These are phyloP conservation scores for Perizoma flavofasciatum DNA, from an alignment of 2,888 invertebrate genomes.

Conservation along the genomic window DNA sequence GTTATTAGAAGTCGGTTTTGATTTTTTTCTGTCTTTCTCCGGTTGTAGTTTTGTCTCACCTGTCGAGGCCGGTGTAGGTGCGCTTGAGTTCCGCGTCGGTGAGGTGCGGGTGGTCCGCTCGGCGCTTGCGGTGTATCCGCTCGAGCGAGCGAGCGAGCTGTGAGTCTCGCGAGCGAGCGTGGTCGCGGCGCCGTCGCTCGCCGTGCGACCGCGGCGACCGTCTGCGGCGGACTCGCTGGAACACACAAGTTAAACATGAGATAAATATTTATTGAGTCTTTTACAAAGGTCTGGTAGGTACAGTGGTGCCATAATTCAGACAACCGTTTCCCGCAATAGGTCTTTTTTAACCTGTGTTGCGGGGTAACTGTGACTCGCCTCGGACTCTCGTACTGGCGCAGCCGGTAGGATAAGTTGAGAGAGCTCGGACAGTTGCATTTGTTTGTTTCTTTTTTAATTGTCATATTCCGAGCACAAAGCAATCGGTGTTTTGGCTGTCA, in stretches of 20 bases:
- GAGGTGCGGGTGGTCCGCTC: conserved; percentile 65
- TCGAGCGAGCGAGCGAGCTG: conserved; percentile 79
- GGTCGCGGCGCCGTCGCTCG: conserved; percentile 65
- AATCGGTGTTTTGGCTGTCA: too few species aligned
- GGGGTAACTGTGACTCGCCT: too few species aligned
- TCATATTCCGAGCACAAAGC: too few species aligned
- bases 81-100: conserved; percentile 82
- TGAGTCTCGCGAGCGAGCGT: conserved; percentile 62
- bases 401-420: conserved; percentile 4
- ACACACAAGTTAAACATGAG: background rate
- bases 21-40: too few species aligned
- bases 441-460: background rate
- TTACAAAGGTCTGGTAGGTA: too few species aligned
- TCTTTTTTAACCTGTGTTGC: too few species aligned
- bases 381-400: conserved; percentile 4
- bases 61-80: conserved; percentile 85
- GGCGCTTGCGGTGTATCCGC: conserved; percentile 78
- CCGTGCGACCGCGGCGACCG: conserved; percentile 62
- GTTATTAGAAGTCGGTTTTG: too few species aligned
- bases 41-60: conserved; percentile 47
- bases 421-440: background rate
- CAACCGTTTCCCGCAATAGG: too few species aligned
- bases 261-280: too few species aligned
- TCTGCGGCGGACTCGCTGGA: conserved; percentile 67
- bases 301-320: too few species aligned